A percentile compares a stretch with the other conserved stretches of the same genome.
These are phyloP conservation scores for Hedya salicella DNA, from an alignment of 2,888 invertebrate genomes.

Conservation along the genomic window DNA sequence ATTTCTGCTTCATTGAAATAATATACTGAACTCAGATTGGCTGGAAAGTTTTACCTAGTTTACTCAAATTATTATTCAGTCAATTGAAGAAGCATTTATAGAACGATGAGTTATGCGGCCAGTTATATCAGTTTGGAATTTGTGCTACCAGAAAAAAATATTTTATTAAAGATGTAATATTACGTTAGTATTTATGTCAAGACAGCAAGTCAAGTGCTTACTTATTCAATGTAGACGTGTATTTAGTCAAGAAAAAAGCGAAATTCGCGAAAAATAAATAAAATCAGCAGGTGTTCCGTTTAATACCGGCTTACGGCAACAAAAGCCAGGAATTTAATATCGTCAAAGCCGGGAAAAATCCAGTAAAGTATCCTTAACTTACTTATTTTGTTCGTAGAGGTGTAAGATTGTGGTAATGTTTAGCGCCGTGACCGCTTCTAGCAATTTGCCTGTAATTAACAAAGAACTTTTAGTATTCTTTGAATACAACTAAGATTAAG, in stretches of 20 bases:
- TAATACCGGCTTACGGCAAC: constrained; percentile 21
- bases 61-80: too few species aligned
- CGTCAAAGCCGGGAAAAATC: constrained; percentile 21
- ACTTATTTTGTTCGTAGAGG: constrained; percentile 41
- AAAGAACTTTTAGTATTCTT: constrained; percentile 6
- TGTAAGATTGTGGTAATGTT: constrained; percentile 35
- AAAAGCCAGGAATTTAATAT: constrained; percentile 37
- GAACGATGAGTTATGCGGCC: too few species aligned
- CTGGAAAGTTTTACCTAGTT: too few species aligned
- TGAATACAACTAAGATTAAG: not conserved
- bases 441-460: constrained; percentile 16
- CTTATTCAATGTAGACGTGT: too few species aligned
- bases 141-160: too few species aligned
- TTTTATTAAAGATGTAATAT: too few species aligned
- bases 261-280: constrained; percentile 4
- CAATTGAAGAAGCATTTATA: too few species aligned
- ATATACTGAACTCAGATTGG: too few species aligned
- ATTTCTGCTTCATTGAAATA: too few species aligned
- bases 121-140: too few species aligned
- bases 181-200: too few species aligned
- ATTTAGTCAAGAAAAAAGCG: constrained; percentile 6
- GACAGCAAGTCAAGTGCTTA: too few species aligned
- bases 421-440: constrained; percentile 15
- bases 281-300: constrained; percentile 34
- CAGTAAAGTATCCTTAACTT: constrained; percentile 25